Percentiles rank a stretch among this genome's conserved stretches.
Evolutionary conservation across 2,888 invertebrate genomes (phyloP).

Genomic region (Drosophila pseudotakahashii): DNA sequence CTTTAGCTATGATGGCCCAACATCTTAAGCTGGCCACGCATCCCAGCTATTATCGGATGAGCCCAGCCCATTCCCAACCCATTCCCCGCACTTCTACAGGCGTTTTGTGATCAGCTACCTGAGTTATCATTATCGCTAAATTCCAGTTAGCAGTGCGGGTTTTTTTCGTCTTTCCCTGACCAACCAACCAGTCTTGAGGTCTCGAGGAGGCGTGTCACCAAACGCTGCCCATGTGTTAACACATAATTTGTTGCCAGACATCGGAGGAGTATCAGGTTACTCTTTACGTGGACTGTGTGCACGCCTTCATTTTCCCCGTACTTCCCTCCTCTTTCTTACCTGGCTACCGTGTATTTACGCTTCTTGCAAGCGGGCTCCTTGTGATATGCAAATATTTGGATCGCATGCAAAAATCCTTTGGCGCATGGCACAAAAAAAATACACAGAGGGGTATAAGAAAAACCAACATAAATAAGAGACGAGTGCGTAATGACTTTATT

Average conservation of each 20-base stretch:
- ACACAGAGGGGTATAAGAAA: background rate
- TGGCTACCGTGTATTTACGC: conserved; percentile 61
- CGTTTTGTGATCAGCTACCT: conserved; percentile 29
- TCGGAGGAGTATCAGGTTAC: conserved; percentile 55
- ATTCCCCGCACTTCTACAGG: conserved; percentile 1
- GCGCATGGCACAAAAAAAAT: conserved; percentile 35
- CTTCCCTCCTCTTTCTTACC: background rate
- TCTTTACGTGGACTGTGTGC: conserved; percentile 21
- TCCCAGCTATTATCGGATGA: conserved; percentile 25
- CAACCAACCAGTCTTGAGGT: conserved; percentile 20
- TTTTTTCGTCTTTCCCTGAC: background rate
- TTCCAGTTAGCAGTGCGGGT: conserved; percentile 54
- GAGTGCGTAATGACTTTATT: conserved; percentile 77
- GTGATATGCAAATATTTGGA: conserved; percentile 73
- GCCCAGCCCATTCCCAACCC: conserved; percentile 1
- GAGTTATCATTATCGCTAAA: conserved; percentile 70
- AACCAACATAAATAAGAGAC: conserved; percentile 15
- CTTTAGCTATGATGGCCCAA: conserved; percentile 19
- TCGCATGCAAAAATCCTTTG: conserved; percentile 45
- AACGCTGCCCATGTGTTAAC: conserved; percentile 69
- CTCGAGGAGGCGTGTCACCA: conserved; percentile 63
- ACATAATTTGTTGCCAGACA: conserved; percentile 70
- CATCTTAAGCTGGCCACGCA: conserved; percentile 10
- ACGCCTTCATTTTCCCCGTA: conserved; percentile 12
- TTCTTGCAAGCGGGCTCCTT: conserved; percentile 21